Evolutionary conservation across 1,140 invertebrate species (phyloP).

Genomic region (Drosophila lini): DNA sequence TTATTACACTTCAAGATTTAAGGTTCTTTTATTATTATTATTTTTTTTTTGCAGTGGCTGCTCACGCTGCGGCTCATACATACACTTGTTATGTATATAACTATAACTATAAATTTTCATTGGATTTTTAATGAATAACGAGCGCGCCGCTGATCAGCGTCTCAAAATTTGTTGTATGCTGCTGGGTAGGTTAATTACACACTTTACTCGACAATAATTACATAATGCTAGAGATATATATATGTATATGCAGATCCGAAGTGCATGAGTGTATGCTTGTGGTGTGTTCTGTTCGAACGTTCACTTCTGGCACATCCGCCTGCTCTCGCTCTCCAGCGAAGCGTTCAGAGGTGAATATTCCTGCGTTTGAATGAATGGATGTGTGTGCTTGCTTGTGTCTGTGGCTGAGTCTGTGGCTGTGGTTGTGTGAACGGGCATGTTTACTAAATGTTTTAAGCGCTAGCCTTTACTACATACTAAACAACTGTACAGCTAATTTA

Average conservation of each 20-base stretch:
- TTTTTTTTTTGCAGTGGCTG: conserved; percentile 36
- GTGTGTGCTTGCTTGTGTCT: conserved; percentile 18
- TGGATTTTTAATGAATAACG: conserved; percentile 50
- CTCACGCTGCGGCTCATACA: conserved; percentile 47
- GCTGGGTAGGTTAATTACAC: conserved; percentile 76
- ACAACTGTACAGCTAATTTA: conserved; percentile 80
- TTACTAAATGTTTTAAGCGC: conserved; percentile 73
- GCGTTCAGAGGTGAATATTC: conserved; percentile 48
- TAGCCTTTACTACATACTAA: conserved; percentile 74
- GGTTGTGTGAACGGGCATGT: conserved; percentile 32
- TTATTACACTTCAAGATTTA: conserved; percentile 65
- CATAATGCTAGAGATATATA: conserved; percentile 74
- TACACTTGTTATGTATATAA: conserved; percentile 18
- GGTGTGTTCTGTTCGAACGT: conserved; percentile 32
- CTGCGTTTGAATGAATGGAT: conserved; percentile 20
- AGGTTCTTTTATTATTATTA: conserved; percentile 38
- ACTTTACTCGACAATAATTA: conserved; percentile 73
- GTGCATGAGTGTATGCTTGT: conserved; percentile 23
- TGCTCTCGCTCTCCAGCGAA: conserved; percentile 52
- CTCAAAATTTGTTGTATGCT: conserved; percentile 66
- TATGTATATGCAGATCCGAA: conserved; percentile 60
- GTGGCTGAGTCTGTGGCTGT: conserved; percentile 18
- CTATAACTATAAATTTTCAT: conserved; percentile 34
- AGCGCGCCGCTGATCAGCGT: conserved; percentile 36
- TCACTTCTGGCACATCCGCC: conserved; percentile 30